Conservation (phyloP, 2,888 invertebrate genomes). For the Drosophila cognata region DNA sequence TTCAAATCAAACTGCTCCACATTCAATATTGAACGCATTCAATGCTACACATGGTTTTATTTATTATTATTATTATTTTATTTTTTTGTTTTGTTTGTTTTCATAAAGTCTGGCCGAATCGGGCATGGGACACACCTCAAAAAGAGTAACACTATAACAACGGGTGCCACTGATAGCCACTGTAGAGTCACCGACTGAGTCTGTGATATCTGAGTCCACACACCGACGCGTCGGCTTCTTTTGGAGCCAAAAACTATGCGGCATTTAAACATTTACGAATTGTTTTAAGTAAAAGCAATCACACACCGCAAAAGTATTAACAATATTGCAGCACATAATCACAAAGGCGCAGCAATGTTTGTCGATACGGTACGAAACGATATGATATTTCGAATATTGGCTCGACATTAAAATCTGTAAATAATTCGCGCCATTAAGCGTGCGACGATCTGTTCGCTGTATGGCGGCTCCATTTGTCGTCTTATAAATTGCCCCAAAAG, state of each 20-base stretch:
- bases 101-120: slow-evolving; percentile 58
- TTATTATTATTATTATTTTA: slow-evolving; percentile 20
- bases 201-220: slow-evolving; percentile 10
- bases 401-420: slow-evolving; percentile 72
- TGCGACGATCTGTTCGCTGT: slow-evolving; percentile 62
- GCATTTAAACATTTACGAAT: slow-evolving; percentile 75
- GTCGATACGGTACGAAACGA: slow-evolving; percentile 16
- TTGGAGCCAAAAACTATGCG: slow-evolving; percentile 59
- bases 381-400: slow-evolving; percentile 41
- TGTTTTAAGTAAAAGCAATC: slow-evolving; percentile 76
- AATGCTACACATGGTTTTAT: slow-evolving; percentile 49
- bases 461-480: slow-evolving; percentile 42
- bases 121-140: slow-evolving; percentile 69
- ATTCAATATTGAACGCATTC: slow-evolving; percentile 77
- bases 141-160: slow-evolving; percentile 43
- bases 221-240: slow-evolving; percentile 55
- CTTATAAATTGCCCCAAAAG: slow-evolving; percentile 45
- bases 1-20: slow-evolving; percentile 77
- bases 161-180: slow-evolving; percentile 75
- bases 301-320: slow-evolving; percentile 55
- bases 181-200: slow-evolving; percentile 51
- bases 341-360: slow-evolving; percentile 67
- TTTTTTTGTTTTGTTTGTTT: slow-evolving; percentile 64
- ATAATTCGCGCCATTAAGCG: slow-evolving; percentile 77
- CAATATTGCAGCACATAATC: slow-evolving; percentile 52